Evolutionary conservation across 2,888 invertebrate species (phyloP).

Genomic region (Macaria liturata): DNA sequence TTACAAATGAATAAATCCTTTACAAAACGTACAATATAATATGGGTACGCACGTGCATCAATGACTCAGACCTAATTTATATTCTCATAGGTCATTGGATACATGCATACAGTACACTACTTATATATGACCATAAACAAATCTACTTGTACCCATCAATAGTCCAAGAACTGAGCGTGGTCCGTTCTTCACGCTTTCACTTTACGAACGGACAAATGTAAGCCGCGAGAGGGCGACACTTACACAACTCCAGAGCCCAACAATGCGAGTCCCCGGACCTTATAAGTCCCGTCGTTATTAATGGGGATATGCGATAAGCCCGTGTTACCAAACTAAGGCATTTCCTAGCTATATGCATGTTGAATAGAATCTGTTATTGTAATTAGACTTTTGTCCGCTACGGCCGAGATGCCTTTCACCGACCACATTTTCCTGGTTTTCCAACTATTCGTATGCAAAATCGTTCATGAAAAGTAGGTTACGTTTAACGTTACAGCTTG

Average conservation of each 20-base stretch:
- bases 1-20: too few relatives aligned
- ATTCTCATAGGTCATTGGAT: neutral
- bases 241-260: slow-evolving; percentile 14
- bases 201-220: slow-evolving; percentile 10
- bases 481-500: slow-evolving; percentile 4
- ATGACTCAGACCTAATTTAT: too few relatives aligned
- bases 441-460: slow-evolving; percentile 3
- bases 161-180: neutral
- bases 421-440: neutral
- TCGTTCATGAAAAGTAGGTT: slow-evolving; percentile 5
- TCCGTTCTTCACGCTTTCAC: slow-evolving; percentile 23
- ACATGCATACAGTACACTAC: too few relatives aligned
- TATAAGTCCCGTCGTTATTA: slow-evolving; percentile 21
- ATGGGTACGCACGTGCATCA: too few relatives aligned
- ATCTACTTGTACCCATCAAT: neutral
- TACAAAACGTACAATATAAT: too few relatives aligned
- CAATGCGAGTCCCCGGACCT: slow-evolving; percentile 19
- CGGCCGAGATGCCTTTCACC: neutral
- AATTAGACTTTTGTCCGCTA: neutral
- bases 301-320: slow-evolving; percentile 18
- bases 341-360: slow-evolving; percentile 5
- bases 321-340: slow-evolving; percentile 9
- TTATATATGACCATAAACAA: too few relatives aligned
- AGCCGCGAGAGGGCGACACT: slow-evolving; percentile 17
- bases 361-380: slow-evolving; percentile 5